Conservation (phyloP, 2,888 invertebrate genomes). For the Saturnia japonica region DNA sequence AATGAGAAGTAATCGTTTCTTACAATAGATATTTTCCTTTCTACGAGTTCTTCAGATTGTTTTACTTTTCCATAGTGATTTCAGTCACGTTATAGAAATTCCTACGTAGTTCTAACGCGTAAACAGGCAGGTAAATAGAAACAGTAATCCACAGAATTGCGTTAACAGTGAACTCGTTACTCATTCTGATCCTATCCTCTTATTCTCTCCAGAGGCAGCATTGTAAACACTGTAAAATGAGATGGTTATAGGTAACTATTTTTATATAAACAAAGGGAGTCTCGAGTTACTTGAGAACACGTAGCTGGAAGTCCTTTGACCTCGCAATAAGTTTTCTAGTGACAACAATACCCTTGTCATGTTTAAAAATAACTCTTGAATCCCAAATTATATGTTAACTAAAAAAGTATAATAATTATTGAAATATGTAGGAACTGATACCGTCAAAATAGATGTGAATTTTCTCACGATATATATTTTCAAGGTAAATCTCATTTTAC, state of each 20-base stretch:
- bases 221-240: slow-evolving; percentile 1
- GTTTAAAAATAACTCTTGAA: slow-evolving; percentile 2
- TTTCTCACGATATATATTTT: not conserved
- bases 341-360: not conserved
- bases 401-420: slow-evolving; percentile 8
- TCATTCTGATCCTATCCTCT: not conserved
- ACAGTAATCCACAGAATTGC: not conserved
- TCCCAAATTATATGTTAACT: slow-evolving; percentile 14
- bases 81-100: not conserved
- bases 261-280: slow-evolving; percentile 1
- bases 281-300: not conserved
- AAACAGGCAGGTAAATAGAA: not conserved
- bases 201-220: not conserved
- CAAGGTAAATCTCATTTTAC: not conserved
- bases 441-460: slow-evolving; percentile 5
- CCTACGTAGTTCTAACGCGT: not conserved
- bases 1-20: not conserved
- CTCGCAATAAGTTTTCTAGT: not conserved
- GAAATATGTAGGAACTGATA: slow-evolving; percentile 14
- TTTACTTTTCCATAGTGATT: not conserved
- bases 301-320: not conserved
- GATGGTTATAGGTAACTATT: not conserved
- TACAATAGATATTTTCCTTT: not conserved
- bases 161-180: not conserved
- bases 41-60: not conserved